Conservation (phyloP, 2,113 vertebrate species). For the Butorides virescens region DNA sequence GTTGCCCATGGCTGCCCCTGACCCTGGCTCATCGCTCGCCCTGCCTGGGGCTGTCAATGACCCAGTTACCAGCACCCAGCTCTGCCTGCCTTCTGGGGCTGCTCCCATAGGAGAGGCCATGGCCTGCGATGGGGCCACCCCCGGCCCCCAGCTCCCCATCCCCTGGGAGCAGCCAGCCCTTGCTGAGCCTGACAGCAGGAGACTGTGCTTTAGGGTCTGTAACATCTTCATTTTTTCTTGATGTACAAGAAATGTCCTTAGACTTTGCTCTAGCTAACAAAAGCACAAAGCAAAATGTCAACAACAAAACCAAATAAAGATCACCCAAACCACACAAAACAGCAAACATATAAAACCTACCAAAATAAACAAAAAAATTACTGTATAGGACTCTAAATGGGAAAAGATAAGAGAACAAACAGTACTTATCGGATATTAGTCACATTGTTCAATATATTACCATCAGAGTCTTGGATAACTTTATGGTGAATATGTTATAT, state of each 20-base stretch:
- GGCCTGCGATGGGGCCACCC: neutral
- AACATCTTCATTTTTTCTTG: neutral
- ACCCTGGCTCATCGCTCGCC: neutral
- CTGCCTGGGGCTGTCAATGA: neutral
- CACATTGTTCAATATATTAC: neutral
- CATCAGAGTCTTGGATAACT: neutral
- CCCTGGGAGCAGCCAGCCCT: neutral
- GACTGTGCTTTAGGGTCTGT: neutral
- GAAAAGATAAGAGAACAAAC: neutral
- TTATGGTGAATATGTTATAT: neutral
- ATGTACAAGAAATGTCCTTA: neutral
- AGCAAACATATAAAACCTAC: neutral
- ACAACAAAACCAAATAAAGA: neutral
- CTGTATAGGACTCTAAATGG: neutral
- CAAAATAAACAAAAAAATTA: neutral
- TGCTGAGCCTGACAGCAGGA: neutral
- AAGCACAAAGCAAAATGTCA: neutral
- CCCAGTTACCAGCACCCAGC: neutral
- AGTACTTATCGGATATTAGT: neutral
- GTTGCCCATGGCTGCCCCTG: neutral
- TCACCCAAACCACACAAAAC: neutral
- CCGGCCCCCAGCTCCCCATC: neutral
- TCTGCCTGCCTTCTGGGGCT: neutral
- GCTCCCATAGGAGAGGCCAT: rapidly evolving
- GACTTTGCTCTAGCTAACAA: neutral